Percentiles rank a stretch among this genome's conserved stretches.
These are phyloP conservation scores for Hedychridium roseum DNA, from an alignment of 2,888 invertebrate genomes.

Conservation along the genomic window DNA sequence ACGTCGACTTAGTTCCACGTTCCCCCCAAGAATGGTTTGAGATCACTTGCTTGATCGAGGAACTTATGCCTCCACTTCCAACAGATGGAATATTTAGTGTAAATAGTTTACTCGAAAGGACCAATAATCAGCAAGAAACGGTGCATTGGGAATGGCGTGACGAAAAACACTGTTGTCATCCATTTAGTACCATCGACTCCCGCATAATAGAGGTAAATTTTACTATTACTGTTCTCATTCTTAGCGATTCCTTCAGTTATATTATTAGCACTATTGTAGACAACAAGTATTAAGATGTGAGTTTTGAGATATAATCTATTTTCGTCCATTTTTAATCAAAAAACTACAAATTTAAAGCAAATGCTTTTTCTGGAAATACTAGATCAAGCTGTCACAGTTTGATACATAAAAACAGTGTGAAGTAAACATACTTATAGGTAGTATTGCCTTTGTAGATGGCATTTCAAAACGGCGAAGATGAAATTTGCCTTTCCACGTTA, in stretches of 20 bases:
- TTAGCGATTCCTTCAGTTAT: not conserved
- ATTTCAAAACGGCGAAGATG: slow-evolving; percentile 92
- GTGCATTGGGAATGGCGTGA: slow-evolving; percentile 98
- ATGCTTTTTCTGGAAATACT: too few relatives aligned
- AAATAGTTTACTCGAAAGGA: slow-evolving; percentile 84
- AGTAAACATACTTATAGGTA: too few relatives aligned
- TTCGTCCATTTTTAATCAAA: too few relatives aligned
- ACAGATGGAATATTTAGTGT: slow-evolving; percentile 95
- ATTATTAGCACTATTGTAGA: not conserved
- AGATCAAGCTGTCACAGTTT: too few relatives aligned
- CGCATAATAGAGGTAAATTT: slow-evolving; percentile 88
- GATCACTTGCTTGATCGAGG: slow-evolving; percentile 95
- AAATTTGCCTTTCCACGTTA: slow-evolving; percentile 89
- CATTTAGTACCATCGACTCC: slow-evolving; percentile 92
- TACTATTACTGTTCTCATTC: not conserved
- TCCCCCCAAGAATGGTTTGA: slow-evolving; percentile 97
- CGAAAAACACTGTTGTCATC: slow-evolving; percentile 89
- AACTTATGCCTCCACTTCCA: slow-evolving; percentile 95
- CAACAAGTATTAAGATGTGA: too few relatives aligned
- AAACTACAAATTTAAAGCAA: too few relatives aligned
- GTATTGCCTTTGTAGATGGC: slow-evolving; percentile 71
- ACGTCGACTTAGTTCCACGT: slow-evolving; percentile 87
- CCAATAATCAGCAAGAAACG: slow-evolving; percentile 74
- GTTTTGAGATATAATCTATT: too few relatives aligned
- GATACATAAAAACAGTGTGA: too few relatives aligned